phyloP scores from a whole-genome alignment of 2,113 vertebrate genomes.

The Phaetusa simplex region DNA sequence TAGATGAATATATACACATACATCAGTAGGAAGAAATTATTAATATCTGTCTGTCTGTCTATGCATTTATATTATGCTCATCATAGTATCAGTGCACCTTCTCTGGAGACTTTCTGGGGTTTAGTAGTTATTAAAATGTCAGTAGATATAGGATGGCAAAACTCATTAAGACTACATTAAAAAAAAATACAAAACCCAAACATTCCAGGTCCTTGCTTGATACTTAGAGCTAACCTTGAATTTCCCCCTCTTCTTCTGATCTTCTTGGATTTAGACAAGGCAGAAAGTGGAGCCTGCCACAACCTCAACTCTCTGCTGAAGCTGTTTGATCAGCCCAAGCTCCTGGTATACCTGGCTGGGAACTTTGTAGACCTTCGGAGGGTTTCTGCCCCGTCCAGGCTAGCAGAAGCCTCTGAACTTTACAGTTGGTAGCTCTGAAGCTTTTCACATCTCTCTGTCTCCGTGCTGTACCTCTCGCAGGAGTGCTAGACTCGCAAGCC shows the following conservation, averaged over 20 bases:
- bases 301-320: neutral
- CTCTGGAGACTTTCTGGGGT: slow-evolving; percentile 47
- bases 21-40: slow-evolving; percentile 45
- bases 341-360: neutral
- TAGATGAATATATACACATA: slow-evolving; percentile 34
- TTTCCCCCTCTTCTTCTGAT: neutral
- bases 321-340: neutral
- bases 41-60: slow-evolving; percentile 66
- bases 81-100: slow-evolving; percentile 22
- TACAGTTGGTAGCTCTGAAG: neutral
- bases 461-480: neutral
- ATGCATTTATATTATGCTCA: slow-evolving; percentile 66
- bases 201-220: neutral
- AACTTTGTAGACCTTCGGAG: neutral
- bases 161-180: slow-evolving; percentile 28
- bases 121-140: slow-evolving; percentile 65
- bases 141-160: slow-evolving; percentile 42
- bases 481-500: neutral
- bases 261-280: neutral
- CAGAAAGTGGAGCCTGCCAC: neutral
- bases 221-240: slow-evolving; percentile 3
- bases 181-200: neutral
- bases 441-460: neutral
- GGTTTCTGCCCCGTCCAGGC: neutral
- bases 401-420: neutral